Evolutionary conservation across 2,113 vertebrate genomes (phyloP).

Genomic region (Sterrhoptilus dennistouni): DNA sequence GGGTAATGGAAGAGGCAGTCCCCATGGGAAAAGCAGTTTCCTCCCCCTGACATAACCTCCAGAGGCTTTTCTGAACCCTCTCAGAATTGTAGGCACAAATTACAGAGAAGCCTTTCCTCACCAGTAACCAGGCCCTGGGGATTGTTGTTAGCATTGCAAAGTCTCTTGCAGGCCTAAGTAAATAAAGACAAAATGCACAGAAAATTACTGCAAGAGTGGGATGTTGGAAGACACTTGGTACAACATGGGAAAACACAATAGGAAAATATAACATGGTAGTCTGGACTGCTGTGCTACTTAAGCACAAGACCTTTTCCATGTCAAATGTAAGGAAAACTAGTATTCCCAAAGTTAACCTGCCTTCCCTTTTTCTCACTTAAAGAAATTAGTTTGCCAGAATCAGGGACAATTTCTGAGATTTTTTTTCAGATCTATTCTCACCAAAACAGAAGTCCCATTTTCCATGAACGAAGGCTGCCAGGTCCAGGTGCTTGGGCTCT

Average conservation of each 20-base stretch:
- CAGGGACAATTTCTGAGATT: neutral
- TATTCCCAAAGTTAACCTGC: neutral
- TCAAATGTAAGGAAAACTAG: neutral
- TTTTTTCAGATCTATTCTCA: neutral
- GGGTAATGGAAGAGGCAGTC: neutral
- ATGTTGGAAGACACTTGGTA: neutral
- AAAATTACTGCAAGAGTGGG: neutral
- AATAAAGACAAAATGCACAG: neutral
- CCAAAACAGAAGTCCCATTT: neutral
- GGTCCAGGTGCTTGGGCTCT: neutral
- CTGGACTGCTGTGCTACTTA: accelerated
- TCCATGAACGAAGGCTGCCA: accelerated
- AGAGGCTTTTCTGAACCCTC: neutral
- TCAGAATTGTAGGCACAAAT: neutral
- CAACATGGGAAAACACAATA: accelerated
- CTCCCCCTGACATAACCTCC: neutral
- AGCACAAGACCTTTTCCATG: neutral
- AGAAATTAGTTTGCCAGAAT: neutral
- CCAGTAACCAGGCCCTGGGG: neutral
- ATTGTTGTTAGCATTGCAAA: neutral
- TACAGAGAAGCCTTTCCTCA: neutral
- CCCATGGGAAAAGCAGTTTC: neutral
- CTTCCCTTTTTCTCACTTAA: neutral
- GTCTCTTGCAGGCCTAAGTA: neutral
- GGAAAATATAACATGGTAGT: neutral